These are phyloP conservation scores for Papilio polytes DNA, from an alignment of 1,140 invertebrate genomes.

Conservation along the genomic window DNA sequence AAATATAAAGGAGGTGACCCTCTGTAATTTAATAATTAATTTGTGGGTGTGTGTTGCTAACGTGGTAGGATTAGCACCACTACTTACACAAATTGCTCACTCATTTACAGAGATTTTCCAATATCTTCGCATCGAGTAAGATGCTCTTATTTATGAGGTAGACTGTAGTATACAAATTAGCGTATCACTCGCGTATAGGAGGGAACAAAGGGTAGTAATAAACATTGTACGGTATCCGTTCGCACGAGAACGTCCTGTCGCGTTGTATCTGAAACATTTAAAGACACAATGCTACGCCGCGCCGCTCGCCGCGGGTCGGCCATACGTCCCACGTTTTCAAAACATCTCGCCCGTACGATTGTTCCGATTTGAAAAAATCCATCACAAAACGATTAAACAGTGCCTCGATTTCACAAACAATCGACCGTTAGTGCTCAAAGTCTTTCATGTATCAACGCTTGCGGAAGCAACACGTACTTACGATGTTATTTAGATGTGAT, in stretches of 20 bases:
- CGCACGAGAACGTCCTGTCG: constrained; percentile 63
- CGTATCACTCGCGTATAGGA: background rate
- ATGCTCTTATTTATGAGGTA: background rate
- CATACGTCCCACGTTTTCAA: constrained; percentile 70
- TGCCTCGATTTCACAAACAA: constrained; percentile 71
- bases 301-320: constrained; percentile 59
- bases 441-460: constrained; percentile 33
- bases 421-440: constrained; percentile 39
- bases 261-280: constrained; percentile 63
- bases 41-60: background rate
- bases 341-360: constrained; percentile 72
- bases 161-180: constrained; percentile 5
- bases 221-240: constrained; percentile 57
- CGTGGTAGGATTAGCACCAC: no score
- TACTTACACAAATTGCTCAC: no score
- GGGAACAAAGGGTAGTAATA: constrained; percentile 27
- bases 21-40: background rate
- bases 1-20: background rate
- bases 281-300: constrained; percentile 61
- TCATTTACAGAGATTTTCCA: background rate
- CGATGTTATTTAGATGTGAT: constrained; percentile 55
- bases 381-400: constrained; percentile 77
- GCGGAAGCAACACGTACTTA: constrained; percentile 18
- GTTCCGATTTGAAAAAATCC: constrained; percentile 74
- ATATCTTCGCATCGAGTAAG: background rate